Percentiles rank a stretch among this genome's conserved stretches.
phyloP scores from a whole-genome alignment of 2,797 vertebrate species.

The Myotis findleyi region DNA sequence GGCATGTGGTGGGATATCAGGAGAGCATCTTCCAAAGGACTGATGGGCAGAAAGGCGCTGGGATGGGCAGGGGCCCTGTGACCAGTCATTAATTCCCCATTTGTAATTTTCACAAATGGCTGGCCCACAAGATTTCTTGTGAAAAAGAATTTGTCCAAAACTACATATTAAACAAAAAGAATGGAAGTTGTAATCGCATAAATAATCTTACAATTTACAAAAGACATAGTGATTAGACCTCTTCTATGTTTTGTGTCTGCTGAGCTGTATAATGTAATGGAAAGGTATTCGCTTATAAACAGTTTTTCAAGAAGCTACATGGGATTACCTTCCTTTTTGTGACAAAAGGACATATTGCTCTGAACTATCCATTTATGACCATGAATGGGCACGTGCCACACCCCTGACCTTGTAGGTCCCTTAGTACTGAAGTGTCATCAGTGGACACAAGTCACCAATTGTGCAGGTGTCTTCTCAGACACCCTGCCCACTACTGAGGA shows the following conservation, averaged over 20 bases:
- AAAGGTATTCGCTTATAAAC: not conserved
- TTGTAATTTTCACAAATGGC: not conserved
- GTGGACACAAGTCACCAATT: not conserved
- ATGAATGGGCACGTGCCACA: accelerated
- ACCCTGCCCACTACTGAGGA: not conserved
- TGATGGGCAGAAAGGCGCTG: not conserved
- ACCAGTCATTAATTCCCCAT: not conserved
- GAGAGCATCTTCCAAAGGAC: not conserved
- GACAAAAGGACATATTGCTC: not conserved
- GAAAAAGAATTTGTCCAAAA: not conserved
- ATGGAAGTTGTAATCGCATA: not conserved
- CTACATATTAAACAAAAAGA: not conserved
- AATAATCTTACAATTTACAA: not conserved
- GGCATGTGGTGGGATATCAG: not conserved
- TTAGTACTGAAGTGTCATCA: too few species aligned
- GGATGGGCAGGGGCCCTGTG: not conserved
- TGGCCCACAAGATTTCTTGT: not conserved
- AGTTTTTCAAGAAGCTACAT: not conserved
- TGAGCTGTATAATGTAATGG: not conserved
- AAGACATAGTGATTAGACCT: not conserved
- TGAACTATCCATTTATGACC: not conserved
- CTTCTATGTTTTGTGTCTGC: not conserved
- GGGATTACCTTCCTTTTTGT: not conserved
- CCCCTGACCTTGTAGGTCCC: not conserved
- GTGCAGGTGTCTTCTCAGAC: not conserved